Evolutionary conservation across 2,113 vertebrate species (phyloP).

Genomic region (Colossoma macropomum): DNA sequence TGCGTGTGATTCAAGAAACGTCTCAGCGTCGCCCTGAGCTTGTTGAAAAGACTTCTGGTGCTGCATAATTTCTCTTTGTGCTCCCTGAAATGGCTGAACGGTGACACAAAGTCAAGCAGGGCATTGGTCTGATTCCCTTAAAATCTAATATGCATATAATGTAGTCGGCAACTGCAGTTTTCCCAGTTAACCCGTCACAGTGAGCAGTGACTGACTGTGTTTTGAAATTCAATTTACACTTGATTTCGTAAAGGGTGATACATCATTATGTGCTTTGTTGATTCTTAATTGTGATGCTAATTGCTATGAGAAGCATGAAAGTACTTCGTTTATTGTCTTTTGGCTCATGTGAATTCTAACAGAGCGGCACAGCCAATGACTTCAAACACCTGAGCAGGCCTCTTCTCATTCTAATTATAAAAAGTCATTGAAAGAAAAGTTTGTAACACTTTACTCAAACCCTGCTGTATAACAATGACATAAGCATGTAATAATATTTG

Average conservation of each 20-base stretch:
- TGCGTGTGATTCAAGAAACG: conserved; percentile 3
- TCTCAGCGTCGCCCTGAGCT: background rate
- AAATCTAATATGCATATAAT: conserved; percentile 38
- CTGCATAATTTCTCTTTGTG: conserved; percentile 5
- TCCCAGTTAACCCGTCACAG: conserved; percentile 46
- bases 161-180: conserved; percentile 28
- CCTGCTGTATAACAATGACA: too few species aligned
- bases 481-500: too few species aligned
- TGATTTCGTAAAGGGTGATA: conserved; percentile 62
- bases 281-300: conserved; percentile 93
- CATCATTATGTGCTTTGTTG: conserved; percentile 95
- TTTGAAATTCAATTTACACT: conserved; percentile 60
- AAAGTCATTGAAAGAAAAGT: background rate
- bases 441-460: too few species aligned
- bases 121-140: background rate
- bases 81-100: background rate
- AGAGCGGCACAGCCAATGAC: conserved; percentile 64
- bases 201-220: conserved; percentile 11
- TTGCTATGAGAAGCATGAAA: conserved; percentile 89
- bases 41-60: background rate
- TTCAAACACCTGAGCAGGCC: background rate
- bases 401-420: background rate
- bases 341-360: conserved; percentile 87
- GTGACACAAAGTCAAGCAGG: conserved; percentile 41
- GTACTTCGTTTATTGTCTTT: conserved; percentile 90